These are phyloP conservation scores for Hyposoter dolosus DNA, from an alignment of 2,888 invertebrate genomes.

Conservation along the genomic window DNA sequence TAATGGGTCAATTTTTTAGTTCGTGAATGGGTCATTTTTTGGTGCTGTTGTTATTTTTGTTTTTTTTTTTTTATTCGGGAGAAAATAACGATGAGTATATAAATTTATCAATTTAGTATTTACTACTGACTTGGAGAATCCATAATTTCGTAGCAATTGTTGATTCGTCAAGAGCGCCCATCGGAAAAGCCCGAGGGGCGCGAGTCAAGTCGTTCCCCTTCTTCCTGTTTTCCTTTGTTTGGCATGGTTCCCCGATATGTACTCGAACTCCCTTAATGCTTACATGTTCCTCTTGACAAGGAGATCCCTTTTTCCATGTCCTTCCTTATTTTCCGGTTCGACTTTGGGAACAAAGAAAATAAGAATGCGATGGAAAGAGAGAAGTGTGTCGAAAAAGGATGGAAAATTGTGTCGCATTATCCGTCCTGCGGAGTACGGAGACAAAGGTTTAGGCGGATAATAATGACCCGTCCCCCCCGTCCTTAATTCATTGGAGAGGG, in stretches of 20 bases:
- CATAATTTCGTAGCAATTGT: constrained; percentile 45
- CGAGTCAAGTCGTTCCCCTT: constrained; percentile 36
- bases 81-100: background rate
- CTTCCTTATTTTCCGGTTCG: constrained; percentile 51
- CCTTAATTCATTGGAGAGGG: background rate
- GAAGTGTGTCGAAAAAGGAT: constrained; percentile 29
- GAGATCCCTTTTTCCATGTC: constrained; percentile 44
- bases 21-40: background rate
- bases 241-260: constrained; percentile 16
- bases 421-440: constrained; percentile 31
- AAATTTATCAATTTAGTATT: constrained; percentile 3
- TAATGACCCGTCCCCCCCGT: constrained; percentile 17
- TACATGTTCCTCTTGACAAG: constrained; percentile 16
- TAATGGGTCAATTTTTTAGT: too few species aligned
- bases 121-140: constrained; percentile 8
- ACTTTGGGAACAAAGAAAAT: constrained; percentile 62
- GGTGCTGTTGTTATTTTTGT: background rate
- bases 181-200: constrained; percentile 28
- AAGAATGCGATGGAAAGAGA: background rate
- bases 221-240: constrained; percentile 50
- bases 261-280: constrained; percentile 30
- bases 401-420: constrained; percentile 49
- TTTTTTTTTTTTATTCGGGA: background rate
- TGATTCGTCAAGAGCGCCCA: constrained; percentile 43
- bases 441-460: constrained; percentile 39